Percentiles rank a stretch among this genome's conserved stretches.
These are phyloP conservation scores for pig (Sus scrofa) DNA, from an alignment of 2,113 vertebrate genomes.

Conservation along the genomic window T2T-Sscrofa CM000812.6:57437001-57437500, in stretches of 20 bases:
- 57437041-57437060: neutral
- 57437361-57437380: neutral
- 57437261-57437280: conserved; percentile 28
- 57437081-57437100: neutral
- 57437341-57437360: neutral
- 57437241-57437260: conserved; percentile 38
- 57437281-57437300: conserved; percentile 1
- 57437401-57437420: neutral
- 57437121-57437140: neutral
- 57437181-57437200: neutral
- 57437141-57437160: conserved; percentile 34
- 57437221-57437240: neutral
- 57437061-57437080: neutral
- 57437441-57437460: neutral
- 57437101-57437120: neutral
- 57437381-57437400: neutral
- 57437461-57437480: neutral
- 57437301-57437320: neutral
- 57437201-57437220: neutral
- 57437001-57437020: neutral
- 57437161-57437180: neutral
- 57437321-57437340: neutral
- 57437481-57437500: neutral
- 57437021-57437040: conserved; percentile 11
- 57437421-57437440: neutral